A percentile compares a stretch with the other conserved stretches of the same genome.
Evolutionary conservation across 2,797 vertebrate genomes (phyloP).

Genomic region (Stomatorhinus walkeri): DNA sequence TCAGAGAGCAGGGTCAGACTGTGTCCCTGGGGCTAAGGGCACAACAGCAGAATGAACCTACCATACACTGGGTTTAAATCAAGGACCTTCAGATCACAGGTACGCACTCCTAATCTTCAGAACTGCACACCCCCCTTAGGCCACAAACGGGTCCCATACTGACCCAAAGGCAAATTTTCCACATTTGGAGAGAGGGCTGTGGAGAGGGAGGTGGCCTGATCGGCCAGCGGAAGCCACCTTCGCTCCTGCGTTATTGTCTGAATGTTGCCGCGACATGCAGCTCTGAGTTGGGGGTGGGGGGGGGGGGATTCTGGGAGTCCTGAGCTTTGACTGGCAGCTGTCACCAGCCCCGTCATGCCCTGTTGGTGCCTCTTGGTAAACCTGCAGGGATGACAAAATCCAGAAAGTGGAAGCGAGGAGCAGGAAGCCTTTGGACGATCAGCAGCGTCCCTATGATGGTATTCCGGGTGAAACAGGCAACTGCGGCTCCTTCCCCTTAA

Average conservation of each 20-base stretch:
- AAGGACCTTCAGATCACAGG: not conserved
- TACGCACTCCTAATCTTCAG: not conserved
- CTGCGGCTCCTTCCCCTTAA: not conserved
- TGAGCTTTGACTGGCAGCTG: constrained; percentile 12
- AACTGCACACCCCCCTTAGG: not conserved
- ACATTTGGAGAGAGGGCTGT: not conserved
- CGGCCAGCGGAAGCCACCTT: constrained; percentile 50
- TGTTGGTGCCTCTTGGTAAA: not conserved
- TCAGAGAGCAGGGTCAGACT: not conserved
- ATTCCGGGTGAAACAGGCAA: not conserved
- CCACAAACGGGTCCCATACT: not conserved
- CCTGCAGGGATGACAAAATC: not conserved
- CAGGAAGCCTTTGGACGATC: not conserved
- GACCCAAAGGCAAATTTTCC: not conserved
- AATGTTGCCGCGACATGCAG: constrained; percentile 76
- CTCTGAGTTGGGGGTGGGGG: constrained; percentile 36
- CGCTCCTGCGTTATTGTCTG: constrained; percentile 98
- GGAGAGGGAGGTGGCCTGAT: constrained; percentile 51
- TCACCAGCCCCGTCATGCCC: constrained; percentile 11
- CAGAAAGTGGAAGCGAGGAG: not conserved
- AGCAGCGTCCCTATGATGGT: not conserved
- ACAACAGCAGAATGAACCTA: not conserved
- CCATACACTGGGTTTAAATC: not conserved
- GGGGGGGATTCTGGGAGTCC: not conserved
- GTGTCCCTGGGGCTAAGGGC: not conserved